Evolutionary conservation across 2,888 invertebrate genomes (phyloP).

Genomic region (Oscheius sp.): DNA sequence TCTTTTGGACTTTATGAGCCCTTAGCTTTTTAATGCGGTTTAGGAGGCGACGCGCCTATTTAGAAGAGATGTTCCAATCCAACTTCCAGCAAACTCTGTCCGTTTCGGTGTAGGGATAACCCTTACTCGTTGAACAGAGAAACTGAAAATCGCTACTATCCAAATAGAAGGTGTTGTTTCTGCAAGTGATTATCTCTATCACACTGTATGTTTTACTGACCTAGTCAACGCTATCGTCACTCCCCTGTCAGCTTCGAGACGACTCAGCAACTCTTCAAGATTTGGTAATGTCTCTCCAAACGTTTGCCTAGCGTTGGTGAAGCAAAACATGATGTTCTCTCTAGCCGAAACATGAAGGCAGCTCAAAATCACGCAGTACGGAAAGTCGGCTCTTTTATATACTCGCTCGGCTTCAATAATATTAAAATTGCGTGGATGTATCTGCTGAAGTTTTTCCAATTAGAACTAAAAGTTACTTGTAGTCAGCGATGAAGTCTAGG

Average conservation of each 20-base stretch:
- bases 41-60: conserved; percentile 20
- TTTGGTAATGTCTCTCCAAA: background rate
- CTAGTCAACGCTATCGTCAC: conserved; percentile 20
- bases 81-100: background rate
- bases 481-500: conserved; percentile 17
- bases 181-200: background rate
- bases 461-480: conserved; percentile 9
- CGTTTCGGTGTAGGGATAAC: background rate
- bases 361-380: conserved; percentile 58
- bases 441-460: background rate
- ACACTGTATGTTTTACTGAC: background rate
- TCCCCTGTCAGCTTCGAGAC: conserved; percentile 10
- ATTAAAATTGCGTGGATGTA: conserved; percentile 51
- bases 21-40: conserved; percentile 1
- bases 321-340: conserved; percentile 61
- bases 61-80: background rate
- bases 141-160: conserved; percentile 27
- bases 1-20: conserved; percentile 17
- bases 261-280: conserved; percentile 18
- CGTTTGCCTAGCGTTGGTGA: conserved; percentile 53
- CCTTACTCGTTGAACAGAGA: background rate
- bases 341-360: conserved; percentile 54
- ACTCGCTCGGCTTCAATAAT: conserved; percentile 51
- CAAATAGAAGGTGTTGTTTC: conserved; percentile 13
- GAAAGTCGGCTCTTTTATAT: conserved; percentile 32